Conservation (phyloP, 2,113 vertebrate genomes). For the Eptesicus fuscus region DNA sequence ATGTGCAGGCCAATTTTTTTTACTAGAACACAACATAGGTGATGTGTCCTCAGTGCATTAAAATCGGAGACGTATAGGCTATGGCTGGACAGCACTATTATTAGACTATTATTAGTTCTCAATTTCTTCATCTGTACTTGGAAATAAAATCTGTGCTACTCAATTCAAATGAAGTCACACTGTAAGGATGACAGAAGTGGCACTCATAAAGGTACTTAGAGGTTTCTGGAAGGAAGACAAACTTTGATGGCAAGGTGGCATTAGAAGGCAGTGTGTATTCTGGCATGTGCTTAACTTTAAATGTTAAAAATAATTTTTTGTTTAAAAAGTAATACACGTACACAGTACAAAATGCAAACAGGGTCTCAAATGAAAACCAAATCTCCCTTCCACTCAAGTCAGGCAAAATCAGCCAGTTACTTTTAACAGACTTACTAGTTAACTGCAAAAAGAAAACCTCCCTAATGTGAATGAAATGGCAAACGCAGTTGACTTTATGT, state of each 20-base stretch:
- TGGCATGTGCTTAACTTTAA: neutral
- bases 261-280: neutral
- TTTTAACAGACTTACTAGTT: constrained; percentile 2
- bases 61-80: rapidly evolving
- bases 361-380: neutral
- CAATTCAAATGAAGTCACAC: neutral
- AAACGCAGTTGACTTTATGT: neutral
- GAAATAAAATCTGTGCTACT: neutral
- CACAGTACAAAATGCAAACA: neutral
- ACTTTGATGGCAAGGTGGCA: neutral
- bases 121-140: neutral
- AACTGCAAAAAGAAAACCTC: neutral
- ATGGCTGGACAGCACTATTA: no score
- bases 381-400: neutral
- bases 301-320: neutral
- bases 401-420: neutral
- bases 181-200: neutral
- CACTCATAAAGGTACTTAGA: neutral
- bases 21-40: neutral
- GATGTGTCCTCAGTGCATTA: neutral
- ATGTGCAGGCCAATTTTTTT: neutral
- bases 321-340: neutral
- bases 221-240: neutral
- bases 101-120: neutral
- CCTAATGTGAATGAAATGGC: neutral